These are phyloP conservation scores for Spialia ferax DNA, from an alignment of 2,888 invertebrate genomes.

Conservation along the genomic window DNA sequence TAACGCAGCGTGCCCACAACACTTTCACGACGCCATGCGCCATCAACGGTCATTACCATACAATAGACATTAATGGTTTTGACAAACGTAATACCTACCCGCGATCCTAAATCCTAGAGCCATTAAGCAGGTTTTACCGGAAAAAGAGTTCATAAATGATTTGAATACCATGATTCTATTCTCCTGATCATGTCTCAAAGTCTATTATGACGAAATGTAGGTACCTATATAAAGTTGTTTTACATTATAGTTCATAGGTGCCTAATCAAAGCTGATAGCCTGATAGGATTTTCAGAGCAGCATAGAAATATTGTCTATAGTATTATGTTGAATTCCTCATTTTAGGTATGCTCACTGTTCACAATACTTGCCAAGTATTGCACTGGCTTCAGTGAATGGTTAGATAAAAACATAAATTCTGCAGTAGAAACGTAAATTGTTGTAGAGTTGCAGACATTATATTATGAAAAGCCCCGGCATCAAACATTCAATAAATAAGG, in stretches of 20 bases:
- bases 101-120: conserved; percentile 35
- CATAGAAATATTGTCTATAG: too few species aligned
- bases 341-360: neutral
- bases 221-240: too few species aligned
- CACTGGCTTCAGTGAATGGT: neutral
- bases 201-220: too few species aligned
- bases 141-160: neutral
- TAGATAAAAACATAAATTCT: conserved; percentile 7
- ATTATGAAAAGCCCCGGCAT: conserved; percentile 20
- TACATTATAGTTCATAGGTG: too few species aligned
- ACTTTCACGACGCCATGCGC: conserved; percentile 71
- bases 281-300: too few species aligned
- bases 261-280: too few species aligned
- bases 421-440: conserved; percentile 11
- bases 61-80: conserved; percentile 66
- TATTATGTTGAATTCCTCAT: neutral
- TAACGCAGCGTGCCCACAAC: conserved; percentile 56
- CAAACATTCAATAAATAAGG: conserved; percentile 35
- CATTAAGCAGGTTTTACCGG: conserved; percentile 9
- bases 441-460: conserved; percentile 3
- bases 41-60: conserved; percentile 67
- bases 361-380: conserved; percentile 5
- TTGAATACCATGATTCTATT: too few species aligned
- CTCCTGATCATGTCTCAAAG: too few species aligned
- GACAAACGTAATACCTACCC: conserved; percentile 50